A percentile compares a stretch with the other conserved stretches of the same genome.
Evolutionary conservation across 2,888 invertebrate species (phyloP).

Genomic region (Mesochorus sp.): DNA sequence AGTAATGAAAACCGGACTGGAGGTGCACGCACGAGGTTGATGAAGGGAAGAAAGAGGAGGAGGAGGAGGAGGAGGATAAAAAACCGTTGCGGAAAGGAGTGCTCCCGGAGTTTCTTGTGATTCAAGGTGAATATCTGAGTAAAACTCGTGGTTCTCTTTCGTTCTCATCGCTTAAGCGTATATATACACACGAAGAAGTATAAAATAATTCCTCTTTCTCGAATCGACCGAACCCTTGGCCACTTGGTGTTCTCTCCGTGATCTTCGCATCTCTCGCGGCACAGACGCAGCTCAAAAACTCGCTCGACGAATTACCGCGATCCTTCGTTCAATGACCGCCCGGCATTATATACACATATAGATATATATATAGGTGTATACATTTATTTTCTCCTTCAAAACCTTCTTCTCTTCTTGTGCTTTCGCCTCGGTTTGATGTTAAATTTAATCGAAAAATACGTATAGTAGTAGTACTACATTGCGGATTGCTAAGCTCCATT

Average conservation of each 20-base stretch:
- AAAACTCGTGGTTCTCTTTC: not conserved
- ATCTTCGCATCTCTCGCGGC: slow-evolving; percentile 31
- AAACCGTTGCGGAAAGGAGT: slow-evolving; percentile 18
- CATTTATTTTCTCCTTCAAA: not conserved
- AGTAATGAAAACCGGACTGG: too few relatives aligned
- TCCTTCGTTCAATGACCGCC: slow-evolving; percentile 60
- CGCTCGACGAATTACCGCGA: slow-evolving; percentile 63
- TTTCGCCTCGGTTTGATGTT: slow-evolving; percentile 59
- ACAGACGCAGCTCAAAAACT: slow-evolving; percentile 62
- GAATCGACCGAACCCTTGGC: slow-evolving; percentile 20
- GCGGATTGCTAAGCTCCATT: slow-evolving; percentile 50
- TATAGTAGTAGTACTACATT: slow-evolving; percentile 46
- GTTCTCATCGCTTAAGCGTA: slow-evolving; percentile 23
- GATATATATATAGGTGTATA: not conserved
- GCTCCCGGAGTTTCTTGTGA: slow-evolving; percentile 26
- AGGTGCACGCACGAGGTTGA: too few relatives aligned
- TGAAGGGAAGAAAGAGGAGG: too few relatives aligned
- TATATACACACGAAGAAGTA: slow-evolving; percentile 40
- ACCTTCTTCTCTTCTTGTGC: slow-evolving; percentile 42
- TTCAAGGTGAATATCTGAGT: slow-evolving; percentile 11
- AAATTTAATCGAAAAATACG: slow-evolving; percentile 62
- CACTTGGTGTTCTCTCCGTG: slow-evolving; percentile 45
- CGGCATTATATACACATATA: slow-evolving; percentile 8
- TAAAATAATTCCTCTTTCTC: slow-evolving; percentile 58
- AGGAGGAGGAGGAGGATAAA: too few relatives aligned